phyloP scores from a whole-genome alignment of 2,113 vertebrate genomes.

The Oreochromis aureus region DNA sequence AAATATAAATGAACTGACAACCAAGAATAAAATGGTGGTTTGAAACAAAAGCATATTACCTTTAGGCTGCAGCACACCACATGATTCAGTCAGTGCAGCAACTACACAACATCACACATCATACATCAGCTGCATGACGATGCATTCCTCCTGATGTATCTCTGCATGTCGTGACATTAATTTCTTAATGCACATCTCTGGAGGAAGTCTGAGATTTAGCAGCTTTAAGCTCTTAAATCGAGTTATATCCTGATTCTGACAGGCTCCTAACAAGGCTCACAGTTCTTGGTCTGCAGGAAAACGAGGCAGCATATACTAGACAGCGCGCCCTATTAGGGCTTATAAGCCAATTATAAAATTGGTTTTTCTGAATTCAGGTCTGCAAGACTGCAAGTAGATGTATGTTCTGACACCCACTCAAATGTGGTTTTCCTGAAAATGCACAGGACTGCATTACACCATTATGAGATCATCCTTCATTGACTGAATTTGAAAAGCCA shows the following conservation, averaged over 20 bases:
- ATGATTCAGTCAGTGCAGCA: background rate
- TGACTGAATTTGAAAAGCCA: conserved; percentile 5
- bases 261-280: conserved; percentile 1
- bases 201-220: conserved; percentile 20
- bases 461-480: conserved; percentile 50
- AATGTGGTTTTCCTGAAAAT: conserved; percentile 14
- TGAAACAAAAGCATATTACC: background rate
- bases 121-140: background rate
- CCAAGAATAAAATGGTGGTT: background rate
- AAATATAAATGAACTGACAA: background rate
- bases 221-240: conserved; percentile 37
- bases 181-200: conserved; percentile 41
- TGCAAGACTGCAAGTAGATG: background rate
- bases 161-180: conserved; percentile 29
- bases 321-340: background rate
- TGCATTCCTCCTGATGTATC: background rate
- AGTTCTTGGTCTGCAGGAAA: background rate
- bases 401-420: background rate
- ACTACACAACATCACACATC: background rate
- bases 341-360: background rate
- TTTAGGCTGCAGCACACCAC: background rate
- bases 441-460: conserved; percentile 28
- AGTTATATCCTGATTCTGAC: conserved; percentile 19
- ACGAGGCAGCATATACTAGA: background rate
- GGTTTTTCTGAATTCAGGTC: background rate